Base-by-base conservation (phyloP, 2,113 vertebrate species). In the Melospiza melodia region DNA sequence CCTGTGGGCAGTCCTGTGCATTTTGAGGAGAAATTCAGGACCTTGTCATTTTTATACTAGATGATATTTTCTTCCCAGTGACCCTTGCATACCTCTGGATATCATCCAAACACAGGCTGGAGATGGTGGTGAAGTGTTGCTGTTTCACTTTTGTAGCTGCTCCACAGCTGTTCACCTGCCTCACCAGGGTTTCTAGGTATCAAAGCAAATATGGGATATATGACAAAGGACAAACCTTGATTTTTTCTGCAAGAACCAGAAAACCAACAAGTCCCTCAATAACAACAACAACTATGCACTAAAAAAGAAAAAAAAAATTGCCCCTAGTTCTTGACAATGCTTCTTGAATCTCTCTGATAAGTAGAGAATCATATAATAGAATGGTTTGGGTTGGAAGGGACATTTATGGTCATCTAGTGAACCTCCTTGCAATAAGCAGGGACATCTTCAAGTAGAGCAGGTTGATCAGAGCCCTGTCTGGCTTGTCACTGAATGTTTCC, bases 391-490 rank as follows among this genome's bases (percentile, higher is more conserved):
- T 59, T 35, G n/a, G n/a, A 59, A 12, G 13, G 16, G 12, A 12
- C 9, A 37, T 78, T 65, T 52, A n/a, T 52, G 24, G 20, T 31
- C 28, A 22, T 51, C 7, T 52, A 65, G 15, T 78, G 28, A 58
- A n/a, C 16, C 1, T 49, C 20, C 51, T 18, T 51, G 23, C 19
- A 65, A 18, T 37, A 16, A 22, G 18, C 15, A 44, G 44, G 17
- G 35, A 52, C 11, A 46, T 39, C 16, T 63, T 63, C 51, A 58
- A 44, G 25, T 28, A 27, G 15, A 37, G 13, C 28, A 66, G 13
- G 20, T 39, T 46, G 24, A 20, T 72, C 7, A 25, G 20, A 78
- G 24, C 11, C 15, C 9, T 0, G 0, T 51, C 7, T 7, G 10
- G 44, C 44, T 46, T 46, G 19, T 21, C 13, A 33, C 5, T 30